These are phyloP conservation scores for Orientallactaga sibirica DNA, from an alignment of 2,797 vertebrate species.

Conservation along the genomic window DNA sequence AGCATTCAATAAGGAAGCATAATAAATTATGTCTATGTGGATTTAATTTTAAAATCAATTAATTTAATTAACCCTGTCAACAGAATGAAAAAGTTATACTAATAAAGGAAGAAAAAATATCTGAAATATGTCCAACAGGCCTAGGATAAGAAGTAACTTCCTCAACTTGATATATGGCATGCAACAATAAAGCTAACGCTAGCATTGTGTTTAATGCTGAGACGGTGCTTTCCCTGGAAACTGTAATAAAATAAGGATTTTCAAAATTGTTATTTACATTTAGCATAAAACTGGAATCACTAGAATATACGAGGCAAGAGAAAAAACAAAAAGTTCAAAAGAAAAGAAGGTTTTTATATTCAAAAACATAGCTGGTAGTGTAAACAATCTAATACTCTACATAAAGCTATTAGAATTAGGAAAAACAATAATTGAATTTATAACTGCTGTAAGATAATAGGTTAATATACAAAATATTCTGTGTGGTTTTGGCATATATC, in stretches of 20 bases:
- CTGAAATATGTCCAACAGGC: not conserved
- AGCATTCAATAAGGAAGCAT: not conserved
- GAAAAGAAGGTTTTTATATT: not conserved
- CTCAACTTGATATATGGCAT: not conserved
- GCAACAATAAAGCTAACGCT: not conserved
- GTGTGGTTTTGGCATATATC: not conserved
- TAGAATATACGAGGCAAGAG: not conserved
- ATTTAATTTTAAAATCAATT: not conserved
- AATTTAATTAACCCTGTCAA: not conserved
- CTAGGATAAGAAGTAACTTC: not conserved
- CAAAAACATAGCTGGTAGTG: not conserved
- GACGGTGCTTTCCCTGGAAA: not conserved
- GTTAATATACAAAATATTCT: not conserved
- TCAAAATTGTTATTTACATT: not conserved
- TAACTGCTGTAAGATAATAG: not conserved
- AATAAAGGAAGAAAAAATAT: not conserved
- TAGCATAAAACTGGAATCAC: not conserved
- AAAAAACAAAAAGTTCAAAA: conserved; percentile 3
- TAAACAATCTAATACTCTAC: not conserved
- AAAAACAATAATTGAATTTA: not conserved
- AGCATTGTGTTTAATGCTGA: not conserved
- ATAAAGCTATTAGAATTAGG: not conserved
- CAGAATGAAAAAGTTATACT: not conserved
- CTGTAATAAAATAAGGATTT: not conserved
- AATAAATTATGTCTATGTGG: not conserved